A percentile compares a stretch with the other conserved stretches of the same genome.
Evolutionary conservation across 2,113 vertebrate species (phyloP).

Genomic region (Notarius quadriscutis): DNA sequence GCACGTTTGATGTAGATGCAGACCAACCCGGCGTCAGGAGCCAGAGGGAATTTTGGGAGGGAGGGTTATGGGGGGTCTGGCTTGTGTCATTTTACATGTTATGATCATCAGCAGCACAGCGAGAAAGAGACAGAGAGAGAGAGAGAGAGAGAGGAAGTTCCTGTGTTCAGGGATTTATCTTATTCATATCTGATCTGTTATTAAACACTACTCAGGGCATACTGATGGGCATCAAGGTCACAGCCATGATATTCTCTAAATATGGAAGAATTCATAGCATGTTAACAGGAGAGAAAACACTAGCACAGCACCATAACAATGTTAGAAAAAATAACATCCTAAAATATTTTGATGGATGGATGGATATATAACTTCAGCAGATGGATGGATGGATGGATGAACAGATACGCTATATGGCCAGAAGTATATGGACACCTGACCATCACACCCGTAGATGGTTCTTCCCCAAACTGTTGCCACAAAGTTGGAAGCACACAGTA

Average conservation of each 20-base stretch:
- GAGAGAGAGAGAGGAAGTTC: not conserved
- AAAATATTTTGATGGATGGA: not conserved
- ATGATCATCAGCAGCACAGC: constrained; percentile 4
- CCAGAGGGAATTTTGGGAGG: constrained; percentile 24
- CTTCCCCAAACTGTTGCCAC: too few species aligned
- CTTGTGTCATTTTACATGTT: constrained; percentile 22
- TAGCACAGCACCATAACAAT: not conserved
- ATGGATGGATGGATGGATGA: not conserved
- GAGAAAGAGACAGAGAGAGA: not conserved
- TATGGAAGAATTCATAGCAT: not conserved
- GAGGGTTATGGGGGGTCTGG: constrained; percentile 15
- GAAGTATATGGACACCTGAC: too few species aligned
- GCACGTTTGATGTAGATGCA: constrained; percentile 39
- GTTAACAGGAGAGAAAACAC: not conserved
- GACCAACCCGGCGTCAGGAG: constrained; percentile 26
- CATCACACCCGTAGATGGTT: too few species aligned
- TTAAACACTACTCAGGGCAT: not conserved
- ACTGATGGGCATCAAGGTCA: constrained; percentile 1
- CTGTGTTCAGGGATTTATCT: not conserved
- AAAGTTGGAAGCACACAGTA: too few species aligned
- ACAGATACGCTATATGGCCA: too few species aligned
- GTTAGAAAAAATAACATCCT: not conserved
- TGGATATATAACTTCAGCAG: not conserved
- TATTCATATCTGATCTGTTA: constrained; percentile 20
- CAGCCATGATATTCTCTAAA: constrained; percentile 5